Evolutionary conservation across 2,888 invertebrate species (phyloP).

Genomic region (Aphrophora alni): DNA sequence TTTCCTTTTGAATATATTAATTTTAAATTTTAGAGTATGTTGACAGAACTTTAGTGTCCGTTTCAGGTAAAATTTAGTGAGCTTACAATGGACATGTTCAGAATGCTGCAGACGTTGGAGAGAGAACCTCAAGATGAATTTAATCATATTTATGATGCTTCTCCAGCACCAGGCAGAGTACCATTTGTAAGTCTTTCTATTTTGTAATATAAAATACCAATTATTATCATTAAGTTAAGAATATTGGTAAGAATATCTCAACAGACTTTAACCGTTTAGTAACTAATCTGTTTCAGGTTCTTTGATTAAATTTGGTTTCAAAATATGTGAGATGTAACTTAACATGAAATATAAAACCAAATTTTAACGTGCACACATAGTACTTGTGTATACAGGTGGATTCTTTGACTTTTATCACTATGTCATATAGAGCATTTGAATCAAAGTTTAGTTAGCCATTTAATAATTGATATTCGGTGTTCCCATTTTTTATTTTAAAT

Average conservation of each 20-base stretch:
- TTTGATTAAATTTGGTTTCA: too few relatives aligned
- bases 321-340: too few relatives aligned
- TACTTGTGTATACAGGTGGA: too few relatives aligned
- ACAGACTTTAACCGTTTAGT: background rate
- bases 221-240: background rate
- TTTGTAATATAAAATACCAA: background rate
- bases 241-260: background rate
- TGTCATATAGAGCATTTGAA: too few relatives aligned
- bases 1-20: background rate
- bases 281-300: too few relatives aligned
- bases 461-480: too few relatives aligned
- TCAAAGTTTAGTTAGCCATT: too few relatives aligned
- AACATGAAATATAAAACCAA: too few relatives aligned
- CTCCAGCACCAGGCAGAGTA: conserved; percentile 71
- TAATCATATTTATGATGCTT: conserved; percentile 74
- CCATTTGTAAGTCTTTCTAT: conserved; percentile 64
- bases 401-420: too few relatives aligned
- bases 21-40: background rate
- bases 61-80: conserved; percentile 89
- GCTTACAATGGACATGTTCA: conserved; percentile 96
- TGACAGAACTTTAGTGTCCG: background rate
- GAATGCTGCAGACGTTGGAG: conserved; percentile 94
- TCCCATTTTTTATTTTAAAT: too few relatives aligned
- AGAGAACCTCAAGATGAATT: conserved; percentile 87
- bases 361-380: too few relatives aligned